A percentile compares a stretch with the other conserved stretches of the same genome.
Evolutionary conservation across 2,888 invertebrate genomes (phyloP).

Genomic region (Arge pagana): DNA sequence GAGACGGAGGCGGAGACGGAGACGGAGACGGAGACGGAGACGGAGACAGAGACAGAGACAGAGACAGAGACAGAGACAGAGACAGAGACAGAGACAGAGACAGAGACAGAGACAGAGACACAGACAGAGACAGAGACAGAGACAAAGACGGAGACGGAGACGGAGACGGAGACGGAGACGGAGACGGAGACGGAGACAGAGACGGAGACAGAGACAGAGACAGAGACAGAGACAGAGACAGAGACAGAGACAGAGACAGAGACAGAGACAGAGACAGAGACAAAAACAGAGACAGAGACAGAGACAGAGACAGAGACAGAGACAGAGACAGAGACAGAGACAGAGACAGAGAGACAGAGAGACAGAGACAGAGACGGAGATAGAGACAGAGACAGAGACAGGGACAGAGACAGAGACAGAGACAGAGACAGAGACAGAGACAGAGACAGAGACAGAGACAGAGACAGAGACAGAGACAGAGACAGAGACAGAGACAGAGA

Average conservation of each 20-base stretch:
- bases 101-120: neutral
- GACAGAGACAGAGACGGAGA: neutral
- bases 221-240: neutral
- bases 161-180: neutral
- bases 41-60: too few species aligned
- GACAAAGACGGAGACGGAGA: too few species aligned
- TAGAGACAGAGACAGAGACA: too few species aligned
- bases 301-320: neutral
- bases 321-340: too few species aligned
- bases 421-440: conserved; percentile 7
- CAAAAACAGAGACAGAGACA: too few species aligned
- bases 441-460: neutral
- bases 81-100: neutral
- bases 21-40: too few species aligned
- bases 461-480: neutral
- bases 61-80: neutral
- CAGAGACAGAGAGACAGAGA: neutral
- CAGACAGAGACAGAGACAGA: neutral
- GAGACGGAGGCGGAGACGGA: too few species aligned
- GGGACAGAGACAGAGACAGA: conserved; percentile 4
- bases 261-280: too few species aligned
- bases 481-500: neutral
- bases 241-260: neutral
- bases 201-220: too few species aligned
- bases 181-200: too few species aligned